phyloP scores from a whole-genome alignment of 2,888 invertebrate genomes.

The Tridacna gigas region DNA sequence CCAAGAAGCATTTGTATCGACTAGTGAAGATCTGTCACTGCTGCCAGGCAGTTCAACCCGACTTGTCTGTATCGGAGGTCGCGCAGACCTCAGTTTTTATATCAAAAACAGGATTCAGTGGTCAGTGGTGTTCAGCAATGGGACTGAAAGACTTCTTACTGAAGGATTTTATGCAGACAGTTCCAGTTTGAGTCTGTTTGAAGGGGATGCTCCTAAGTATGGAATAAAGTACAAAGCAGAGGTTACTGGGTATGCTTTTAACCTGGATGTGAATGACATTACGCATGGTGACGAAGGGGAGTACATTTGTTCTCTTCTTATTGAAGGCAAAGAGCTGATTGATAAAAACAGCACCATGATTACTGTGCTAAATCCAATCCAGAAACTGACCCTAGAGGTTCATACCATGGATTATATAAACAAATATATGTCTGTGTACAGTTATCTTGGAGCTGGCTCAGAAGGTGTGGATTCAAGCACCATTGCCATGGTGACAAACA shows the following conservation, averaged over 20 bases:
- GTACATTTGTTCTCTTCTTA: conserved; percentile 11
- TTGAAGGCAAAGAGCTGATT: not conserved
- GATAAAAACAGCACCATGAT: conserved; percentile 5
- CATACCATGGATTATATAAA: conserved; percentile 14
- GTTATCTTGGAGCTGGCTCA: too few species aligned
- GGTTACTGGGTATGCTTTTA: conserved; percentile 7
- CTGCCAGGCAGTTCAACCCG: conserved; percentile 3
- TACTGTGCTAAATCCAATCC: not conserved
- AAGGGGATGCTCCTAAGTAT: conserved; percentile 11
- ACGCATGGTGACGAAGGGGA: conserved; percentile 11
- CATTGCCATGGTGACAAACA: not conserved
- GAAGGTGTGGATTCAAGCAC: too few species aligned
- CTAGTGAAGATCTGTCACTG: conserved; percentile 14
- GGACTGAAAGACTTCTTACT: conserved; percentile 6
- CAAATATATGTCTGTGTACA: not conserved
- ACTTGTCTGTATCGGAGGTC: conserved; percentile 14
- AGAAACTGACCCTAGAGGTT: conserved; percentile 11
- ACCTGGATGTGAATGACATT: conserved; percentile 9
- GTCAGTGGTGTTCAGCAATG: conserved; percentile 18
- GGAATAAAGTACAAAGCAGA: conserved; percentile 16
- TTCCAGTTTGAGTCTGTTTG: not conserved
- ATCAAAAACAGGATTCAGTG: conserved; percentile 21
- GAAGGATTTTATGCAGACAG: conserved; percentile 19
- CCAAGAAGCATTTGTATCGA: conserved; percentile 15
- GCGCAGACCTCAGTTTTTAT: conserved; percentile 20